Evolutionary conservation across 2,113 vertebrate species (phyloP), one percentile per base, ranked within the genome.

Genomic region (Chaenocephalus aceratus): DNA sequence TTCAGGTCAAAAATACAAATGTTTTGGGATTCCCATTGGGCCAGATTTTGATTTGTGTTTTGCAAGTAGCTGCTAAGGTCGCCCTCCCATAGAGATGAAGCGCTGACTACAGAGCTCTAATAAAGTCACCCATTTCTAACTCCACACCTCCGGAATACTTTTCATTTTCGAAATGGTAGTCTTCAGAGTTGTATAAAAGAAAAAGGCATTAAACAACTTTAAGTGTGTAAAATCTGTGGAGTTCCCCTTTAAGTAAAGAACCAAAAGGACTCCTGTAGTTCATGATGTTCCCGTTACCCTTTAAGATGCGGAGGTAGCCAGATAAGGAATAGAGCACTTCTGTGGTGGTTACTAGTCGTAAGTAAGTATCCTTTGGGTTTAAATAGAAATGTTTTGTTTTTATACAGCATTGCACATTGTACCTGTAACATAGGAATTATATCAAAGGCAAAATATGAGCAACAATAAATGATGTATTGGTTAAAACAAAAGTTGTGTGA

Each of bases 331-430:
- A 92, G 81, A 86, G 89, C 86, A 93, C 91, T 91, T 90, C 86
- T 83, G 84, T 91, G 88, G 86, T 92, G 90, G 89, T 92, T 86
- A 81, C 75, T 78, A 83, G 85, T 90, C 84, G 72, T 89, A 86
- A 85, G 49, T 88, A 93, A 93, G 90, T 91, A 93, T 93, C 91
- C 80, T 92, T 92, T 93, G 88, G 84, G 80, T 90, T 92, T 91
- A 80, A 89, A 91, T 92, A 92, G 86, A 92, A 83, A 87, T 75
- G 77, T 93, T 91, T 93, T 91, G 86, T 90, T 94, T 94, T 94
- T 92, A 93, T 94, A 94, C 91, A 90, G 88, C 91, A 94, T 93
- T 94, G 93, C 93, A 94, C 93, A 94, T 93, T 93, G 91, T 93
- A 93, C 81, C 86, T 92, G 93, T 93, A 93, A 93, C 75, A 94